Evolutionary conservation across 2,797 vertebrate genomes (phyloP).

Genomic region (Cossypha heuglini): DNA sequence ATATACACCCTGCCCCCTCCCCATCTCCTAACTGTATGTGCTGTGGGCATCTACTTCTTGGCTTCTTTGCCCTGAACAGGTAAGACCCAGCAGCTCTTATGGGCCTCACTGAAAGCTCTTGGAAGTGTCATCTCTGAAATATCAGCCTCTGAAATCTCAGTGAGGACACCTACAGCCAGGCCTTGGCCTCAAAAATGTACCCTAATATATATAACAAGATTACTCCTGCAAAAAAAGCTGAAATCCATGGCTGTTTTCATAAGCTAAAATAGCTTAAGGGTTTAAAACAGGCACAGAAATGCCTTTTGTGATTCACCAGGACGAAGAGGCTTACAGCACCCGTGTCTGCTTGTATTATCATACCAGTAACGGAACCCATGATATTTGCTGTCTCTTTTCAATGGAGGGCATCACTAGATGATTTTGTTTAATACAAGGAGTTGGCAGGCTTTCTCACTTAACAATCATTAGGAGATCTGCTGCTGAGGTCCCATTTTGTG

Average conservation of each 20-base stretch:
- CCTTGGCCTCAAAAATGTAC: not conserved
- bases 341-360: accelerated
- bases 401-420: not conserved
- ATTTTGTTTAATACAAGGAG: not conserved
- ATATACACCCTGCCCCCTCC: accelerated
- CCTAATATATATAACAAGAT: not conserved
- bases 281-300: not conserved
- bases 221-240: not conserved
- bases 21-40: accelerated
- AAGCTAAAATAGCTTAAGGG: not conserved
- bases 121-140: not conserved
- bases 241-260: not conserved
- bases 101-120: not conserved
- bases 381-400: not conserved
- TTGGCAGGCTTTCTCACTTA: constrained; percentile 18
- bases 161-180: not conserved
- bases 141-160: not conserved
- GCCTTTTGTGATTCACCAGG: not conserved
- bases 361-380: not conserved
- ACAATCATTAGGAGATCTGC: constrained; percentile 26
- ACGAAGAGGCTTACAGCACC: not conserved
- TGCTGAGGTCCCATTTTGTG: constrained; percentile 10
- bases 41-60: not conserved
- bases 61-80: not conserved
- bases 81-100: not conserved